Base-by-base conservation (phyloP, 2,888 invertebrate species). In the Cataglyphis cursor region DNA sequence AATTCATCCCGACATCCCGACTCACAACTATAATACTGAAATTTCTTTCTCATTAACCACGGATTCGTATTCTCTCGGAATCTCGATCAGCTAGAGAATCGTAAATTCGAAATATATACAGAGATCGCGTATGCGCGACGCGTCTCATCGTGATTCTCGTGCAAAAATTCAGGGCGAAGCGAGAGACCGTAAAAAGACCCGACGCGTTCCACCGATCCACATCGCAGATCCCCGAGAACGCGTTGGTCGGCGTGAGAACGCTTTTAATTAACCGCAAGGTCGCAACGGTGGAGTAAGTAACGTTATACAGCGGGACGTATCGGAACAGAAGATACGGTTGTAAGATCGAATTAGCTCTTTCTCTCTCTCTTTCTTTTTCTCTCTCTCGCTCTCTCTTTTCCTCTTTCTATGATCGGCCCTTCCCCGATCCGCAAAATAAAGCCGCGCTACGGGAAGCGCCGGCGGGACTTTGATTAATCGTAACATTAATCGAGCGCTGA, bases 71-170 rank as follows among this genome's bases (percentile, higher is more conserved):
- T 66, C 8, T 28, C n/a, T 64, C 6, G 31, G 44, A 62, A 44
- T 74, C 48, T 51, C 24, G 48, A 64, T 35, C 70, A n/a, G 18
- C 12, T 31, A 21, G n/a, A 8, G 9, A n/a, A 44, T 80, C 35
- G 57, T 21, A 21, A 72, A 80, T 80, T 72, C 44, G 24, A 80
- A 44, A 3, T 48, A 48, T 18, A 18, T 59, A 59, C 12, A n/a
- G 24, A 8, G 35, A 59, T 59, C 21, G 70, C n/a, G 18, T 54
- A 41, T 70, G 44, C 70, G 12, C 44, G 44, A 18, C 59, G 21
- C 78, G 44, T 78, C 70, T 51, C 21, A 54, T 21, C 91, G 89
- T 92, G 91, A 82, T 28, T 44, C 35, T n/a, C 51, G 66, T 65
- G 65, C 51, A 80, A 64, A 82, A 72, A 80, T 62, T 57, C 66